Base-by-base conservation (phyloP, 2,113 vertebrate genomes). In the Pholis gunnellus region DNA sequence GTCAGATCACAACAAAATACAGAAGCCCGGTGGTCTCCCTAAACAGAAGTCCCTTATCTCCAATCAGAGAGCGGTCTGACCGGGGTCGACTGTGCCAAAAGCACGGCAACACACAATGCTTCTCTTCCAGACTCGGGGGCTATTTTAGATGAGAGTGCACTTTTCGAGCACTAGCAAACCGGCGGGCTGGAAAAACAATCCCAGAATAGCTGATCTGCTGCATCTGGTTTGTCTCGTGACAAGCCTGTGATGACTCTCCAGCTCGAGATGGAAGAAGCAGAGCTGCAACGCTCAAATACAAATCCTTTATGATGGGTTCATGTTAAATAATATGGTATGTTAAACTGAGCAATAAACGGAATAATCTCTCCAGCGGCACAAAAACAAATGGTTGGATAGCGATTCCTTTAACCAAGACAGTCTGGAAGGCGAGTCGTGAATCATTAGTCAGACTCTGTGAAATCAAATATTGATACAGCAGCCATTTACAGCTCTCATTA, bases 171-270 rank as follows among this genome's bases (percentile, higher is more conserved):
- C 81, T 36, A 65, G 72, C 79, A 88, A 87, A 87, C 68, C 71
- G 22, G 68, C 82, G 38, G 76, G 70, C 87, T 89, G 90, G 72
- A 88, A 93, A 93, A 93, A 90, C 84, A 84, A 85, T 92, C 80
- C 83, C 69, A 80, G 88, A 92, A 92, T 87, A 92, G 85, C 50
- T 73, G 71, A 89, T 86, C 65, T 83, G 83, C 80, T 68, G 88
- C 92, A 93, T 94, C 90, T 94, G 93, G 84, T 91, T 91, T 90
- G 84, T 94, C 88, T 92, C 85, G 80, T 91, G 90, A 91, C 92
- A 92, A 87, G 82, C 82, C 72, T 27, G 42, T 7, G 56, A 83
- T 85, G 84, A 81, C 52, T 85, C 71, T 87, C 67, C 69, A 63
- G 88, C 54, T 93, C 80, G 81, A 69, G 82, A 88, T 82, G 78